These are phyloP conservation scores for Folsomia candida DNA, from an alignment of 2,888 invertebrate genomes.

Conservation along the genomic window DNA sequence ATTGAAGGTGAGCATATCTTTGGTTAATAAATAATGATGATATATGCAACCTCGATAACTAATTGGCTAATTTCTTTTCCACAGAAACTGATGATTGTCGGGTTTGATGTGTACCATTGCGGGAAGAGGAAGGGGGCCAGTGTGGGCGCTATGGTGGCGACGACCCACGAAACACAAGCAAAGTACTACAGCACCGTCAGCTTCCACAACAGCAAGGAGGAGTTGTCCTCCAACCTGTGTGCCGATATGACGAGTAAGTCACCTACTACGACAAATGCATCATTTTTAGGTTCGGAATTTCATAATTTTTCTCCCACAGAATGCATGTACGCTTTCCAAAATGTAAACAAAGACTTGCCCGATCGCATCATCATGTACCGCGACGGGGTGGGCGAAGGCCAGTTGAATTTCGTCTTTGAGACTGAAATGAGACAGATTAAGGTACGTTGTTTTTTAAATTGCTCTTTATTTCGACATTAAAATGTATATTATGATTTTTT, in stretches of 20 bases:
- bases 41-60: neutral
- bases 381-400: constrained; percentile 95
- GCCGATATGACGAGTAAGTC: constrained; percentile 34
- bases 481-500: neutral
- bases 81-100: constrained; percentile 55
- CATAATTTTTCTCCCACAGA: constrained; percentile 51
- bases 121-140: constrained; percentile 62
- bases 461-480: too few relatives aligned
- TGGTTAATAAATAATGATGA: constrained; percentile 1
- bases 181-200: constrained; percentile 72
- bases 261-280: neutral
- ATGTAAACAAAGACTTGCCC: constrained; percentile 61
- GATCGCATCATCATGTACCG: constrained; percentile 76
- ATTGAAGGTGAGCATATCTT: constrained; percentile 52
- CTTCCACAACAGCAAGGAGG: constrained; percentile 59
- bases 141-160: constrained; percentile 76
- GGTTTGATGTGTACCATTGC: constrained; percentile 80
- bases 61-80: neutral
- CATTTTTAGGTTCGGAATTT: neutral
- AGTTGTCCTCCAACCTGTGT: constrained; percentile 33
- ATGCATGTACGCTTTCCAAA: constrained; percentile 60
- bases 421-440: constrained; percentile 66
- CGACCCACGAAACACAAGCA: constrained; percentile 61
- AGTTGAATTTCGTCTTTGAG: constrained; percentile 71
- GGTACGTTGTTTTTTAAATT: constrained; percentile 49